These are phyloP conservation scores for Tenebrio molitor DNA, from an alignment of 1,140 invertebrate species.

Conservation along the genomic window DNA sequence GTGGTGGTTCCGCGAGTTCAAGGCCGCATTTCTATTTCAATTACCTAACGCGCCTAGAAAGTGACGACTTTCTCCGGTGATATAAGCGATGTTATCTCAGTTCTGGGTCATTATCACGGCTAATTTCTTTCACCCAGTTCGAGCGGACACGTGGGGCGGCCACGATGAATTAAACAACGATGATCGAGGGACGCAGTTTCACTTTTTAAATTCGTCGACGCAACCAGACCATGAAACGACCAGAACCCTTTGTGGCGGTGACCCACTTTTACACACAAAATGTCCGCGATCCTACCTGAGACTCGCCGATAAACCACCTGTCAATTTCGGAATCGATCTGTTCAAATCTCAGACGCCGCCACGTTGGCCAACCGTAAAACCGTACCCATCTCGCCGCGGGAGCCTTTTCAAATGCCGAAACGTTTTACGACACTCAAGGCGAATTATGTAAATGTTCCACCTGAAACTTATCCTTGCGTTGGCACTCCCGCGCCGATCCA, in stretches of 20 bases:
- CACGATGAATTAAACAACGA: conserved; percentile 5
- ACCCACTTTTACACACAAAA: conserved; percentile 10
- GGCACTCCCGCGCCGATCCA: no score
- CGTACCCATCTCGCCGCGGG: neutral
- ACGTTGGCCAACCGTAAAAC: no score
- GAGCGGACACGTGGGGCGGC: neutral
- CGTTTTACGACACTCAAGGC: neutral
- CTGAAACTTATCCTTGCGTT: neutral
- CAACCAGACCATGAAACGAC: conserved; percentile 46
- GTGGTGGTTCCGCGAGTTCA: conserved; percentile 25
- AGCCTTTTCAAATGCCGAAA: neutral
- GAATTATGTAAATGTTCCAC: neutral
- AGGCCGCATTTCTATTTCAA: conserved; percentile 40
- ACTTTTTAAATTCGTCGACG: conserved; percentile 38
- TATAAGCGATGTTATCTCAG: conserved; percentile 25
- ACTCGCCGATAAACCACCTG: no score
- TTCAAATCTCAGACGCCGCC: no score
- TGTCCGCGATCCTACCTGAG: no score
- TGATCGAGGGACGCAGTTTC: conserved; percentile 12
- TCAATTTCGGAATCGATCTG: no score
- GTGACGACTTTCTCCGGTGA: conserved; percentile 36
- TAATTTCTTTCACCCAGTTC: conserved; percentile 11
- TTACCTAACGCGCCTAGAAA: conserved; percentile 22
- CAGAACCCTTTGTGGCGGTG: conserved; percentile 23
- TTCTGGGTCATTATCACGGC: conserved; percentile 37